These are phyloP conservation scores for Aldabrachelys gigantea DNA, from an alignment of 2,113 vertebrate genomes.

Conservation along the genomic window DNA sequence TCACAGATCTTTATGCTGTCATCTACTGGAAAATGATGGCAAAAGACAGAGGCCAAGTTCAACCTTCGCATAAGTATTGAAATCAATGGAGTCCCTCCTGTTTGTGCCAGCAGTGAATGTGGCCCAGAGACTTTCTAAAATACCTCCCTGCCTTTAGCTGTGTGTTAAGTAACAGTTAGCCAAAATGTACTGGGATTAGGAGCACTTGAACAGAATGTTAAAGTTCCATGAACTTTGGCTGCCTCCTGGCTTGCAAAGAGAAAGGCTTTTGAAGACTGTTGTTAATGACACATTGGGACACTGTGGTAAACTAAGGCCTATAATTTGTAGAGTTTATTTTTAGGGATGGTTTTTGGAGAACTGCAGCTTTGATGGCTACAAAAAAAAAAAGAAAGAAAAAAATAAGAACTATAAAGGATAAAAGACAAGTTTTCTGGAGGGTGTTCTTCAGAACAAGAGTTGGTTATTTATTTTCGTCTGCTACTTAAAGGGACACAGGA, in stretches of 20 bases:
- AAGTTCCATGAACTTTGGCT: constrained; percentile 18
- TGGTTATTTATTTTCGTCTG: not conserved
- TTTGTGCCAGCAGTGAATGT: not conserved
- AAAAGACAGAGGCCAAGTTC: not conserved
- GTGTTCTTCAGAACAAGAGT: constrained; percentile 35
- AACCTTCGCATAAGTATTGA: not conserved
- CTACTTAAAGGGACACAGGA: constrained; percentile 14
- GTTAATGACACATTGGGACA: constrained; percentile 51
- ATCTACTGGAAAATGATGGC: not conserved
- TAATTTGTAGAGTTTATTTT: constrained; percentile 74
- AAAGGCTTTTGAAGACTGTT: constrained; percentile 27
- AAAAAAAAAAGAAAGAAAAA: constrained; percentile 49
- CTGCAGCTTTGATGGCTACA: constrained; percentile 35
- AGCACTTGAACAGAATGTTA: not conserved
- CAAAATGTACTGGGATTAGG: not conserved
- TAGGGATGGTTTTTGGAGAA: constrained; percentile 53
- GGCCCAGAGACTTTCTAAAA: not conserved
- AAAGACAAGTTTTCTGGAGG: constrained; percentile 59
- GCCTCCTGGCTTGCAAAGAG: not conserved
- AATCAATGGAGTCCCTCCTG: not conserved
- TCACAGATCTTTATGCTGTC: not conserved
- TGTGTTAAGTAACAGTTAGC: not conserved
- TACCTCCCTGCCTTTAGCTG: not conserved
- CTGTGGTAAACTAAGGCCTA: constrained; percentile 44
- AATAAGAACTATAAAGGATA: constrained; percentile 31